Evolutionary conservation across 2,113 vertebrate species (phyloP).

Genomic region (Rhinichthys klamathensis): DNA sequence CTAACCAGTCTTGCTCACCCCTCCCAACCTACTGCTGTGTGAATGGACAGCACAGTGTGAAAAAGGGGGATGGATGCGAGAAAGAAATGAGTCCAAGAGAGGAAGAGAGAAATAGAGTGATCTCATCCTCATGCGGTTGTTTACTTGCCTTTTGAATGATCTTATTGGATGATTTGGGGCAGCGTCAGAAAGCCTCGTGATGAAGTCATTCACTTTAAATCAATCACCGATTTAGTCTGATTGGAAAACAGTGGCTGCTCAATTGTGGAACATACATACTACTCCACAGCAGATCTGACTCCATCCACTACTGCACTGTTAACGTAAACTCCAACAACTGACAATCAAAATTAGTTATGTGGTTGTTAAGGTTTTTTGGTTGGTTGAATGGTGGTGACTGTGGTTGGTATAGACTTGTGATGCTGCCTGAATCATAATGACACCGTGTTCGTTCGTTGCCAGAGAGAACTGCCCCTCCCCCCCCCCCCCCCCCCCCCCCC

Average conservation of each 20-base stretch:
- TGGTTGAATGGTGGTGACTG: too few relatives aligned
- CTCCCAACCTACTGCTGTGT: neutral
- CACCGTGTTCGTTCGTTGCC: too few relatives aligned
- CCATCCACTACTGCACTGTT: too few relatives aligned
- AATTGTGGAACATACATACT: neutral
- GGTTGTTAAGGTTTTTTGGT: too few relatives aligned
- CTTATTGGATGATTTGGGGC: neutral
- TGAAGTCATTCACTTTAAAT: conserved; percentile 3
- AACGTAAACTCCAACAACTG: too few relatives aligned
- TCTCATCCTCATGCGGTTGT: conserved; percentile 31
- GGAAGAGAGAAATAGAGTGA: conserved; percentile 13
- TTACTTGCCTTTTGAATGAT: conserved; percentile 28
- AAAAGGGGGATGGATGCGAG: neutral
- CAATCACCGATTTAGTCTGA: neutral
- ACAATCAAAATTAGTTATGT: too few relatives aligned
- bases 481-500: too few relatives aligned
- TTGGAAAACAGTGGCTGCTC: neutral
- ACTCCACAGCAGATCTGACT: too few relatives aligned
- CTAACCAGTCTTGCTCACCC: conserved; percentile 10
- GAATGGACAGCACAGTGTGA: conserved; percentile 35
- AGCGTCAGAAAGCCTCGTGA: conserved; percentile 1
- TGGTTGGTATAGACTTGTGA: too few relatives aligned
- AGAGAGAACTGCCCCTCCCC: too few relatives aligned
- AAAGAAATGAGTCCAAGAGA: conserved; percentile 1
- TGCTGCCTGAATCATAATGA: too few relatives aligned